A percentile compares a stretch with the other conserved stretches of the same genome.
Conservation (phyloP, 1,140 invertebrate species). For the Lerema accius region DNA sequence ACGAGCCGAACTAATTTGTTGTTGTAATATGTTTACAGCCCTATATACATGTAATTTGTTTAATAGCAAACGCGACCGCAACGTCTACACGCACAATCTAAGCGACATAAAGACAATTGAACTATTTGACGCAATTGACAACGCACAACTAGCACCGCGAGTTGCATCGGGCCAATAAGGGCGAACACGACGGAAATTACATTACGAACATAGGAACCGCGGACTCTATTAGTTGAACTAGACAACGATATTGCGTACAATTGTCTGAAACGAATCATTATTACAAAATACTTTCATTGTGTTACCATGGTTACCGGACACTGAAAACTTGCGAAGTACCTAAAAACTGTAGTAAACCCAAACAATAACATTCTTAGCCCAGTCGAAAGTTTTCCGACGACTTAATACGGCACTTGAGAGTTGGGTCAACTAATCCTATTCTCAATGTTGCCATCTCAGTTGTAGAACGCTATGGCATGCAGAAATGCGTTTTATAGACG, state of each 20-base stretch:
- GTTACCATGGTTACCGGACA: too few species aligned
- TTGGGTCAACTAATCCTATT: too few species aligned
- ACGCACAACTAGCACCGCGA: neutral
- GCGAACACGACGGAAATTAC: slow-evolving; percentile 1
- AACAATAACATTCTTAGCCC: too few species aligned
- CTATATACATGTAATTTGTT: neutral
- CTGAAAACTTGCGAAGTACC: too few species aligned
- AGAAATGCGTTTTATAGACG: too few species aligned
- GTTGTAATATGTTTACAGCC: neutral
- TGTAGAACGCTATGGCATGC: too few species aligned
- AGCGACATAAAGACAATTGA: slow-evolving; percentile 31
- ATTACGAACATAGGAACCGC: neutral
- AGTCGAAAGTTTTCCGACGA: too few species aligned
- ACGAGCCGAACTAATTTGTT: neutral
- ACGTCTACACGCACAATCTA: slow-evolving; percentile 14
- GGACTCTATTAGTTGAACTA: neutral
- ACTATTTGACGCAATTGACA: slow-evolving; percentile 32
- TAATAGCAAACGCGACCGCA: slow-evolving; percentile 5
- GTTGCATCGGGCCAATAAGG: neutral
- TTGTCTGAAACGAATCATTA: neutral
- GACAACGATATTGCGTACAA: neutral
- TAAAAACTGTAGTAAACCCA: too few species aligned
- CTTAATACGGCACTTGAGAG: too few species aligned
- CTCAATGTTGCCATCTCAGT: too few species aligned
- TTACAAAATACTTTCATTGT: too few species aligned